These are phyloP conservation scores for Torymus aiolomorphi DNA, from an alignment of 2,888 invertebrate genomes.

Conservation along the genomic window DNA sequence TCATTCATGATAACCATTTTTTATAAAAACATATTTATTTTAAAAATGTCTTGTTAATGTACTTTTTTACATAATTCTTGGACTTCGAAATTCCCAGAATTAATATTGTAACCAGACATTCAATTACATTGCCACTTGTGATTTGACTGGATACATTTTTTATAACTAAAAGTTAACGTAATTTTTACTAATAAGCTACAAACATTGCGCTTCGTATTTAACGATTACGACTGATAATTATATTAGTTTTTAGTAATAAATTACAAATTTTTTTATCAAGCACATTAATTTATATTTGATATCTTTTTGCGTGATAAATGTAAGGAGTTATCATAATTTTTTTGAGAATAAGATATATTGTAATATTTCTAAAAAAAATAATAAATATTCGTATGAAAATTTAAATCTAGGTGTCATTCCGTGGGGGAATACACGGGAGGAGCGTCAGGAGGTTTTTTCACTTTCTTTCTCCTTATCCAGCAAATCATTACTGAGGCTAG, in stretches of 20 bases:
- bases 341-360: constrained; percentile 54
- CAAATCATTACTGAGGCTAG: constrained; percentile 51
- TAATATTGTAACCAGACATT: constrained; percentile 20
- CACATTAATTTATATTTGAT: constrained; percentile 52
- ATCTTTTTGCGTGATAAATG: constrained; percentile 49
- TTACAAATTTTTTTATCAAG: constrained; percentile 46
- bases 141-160: constrained; percentile 48
- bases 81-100: constrained; percentile 23
- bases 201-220: constrained; percentile 35
- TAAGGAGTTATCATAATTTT: constrained; percentile 48
- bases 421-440: constrained; percentile 2
- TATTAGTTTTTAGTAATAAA: constrained; percentile 39
- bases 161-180: constrained; percentile 36
- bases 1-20: constrained; percentile 51
- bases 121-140: constrained; percentile 14
- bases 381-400: constrained; percentile 54
- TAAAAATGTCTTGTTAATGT: constrained; percentile 38
- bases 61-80: constrained; percentile 46
- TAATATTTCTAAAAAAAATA: constrained; percentile 53
- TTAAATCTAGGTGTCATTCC: constrained; percentile 22
- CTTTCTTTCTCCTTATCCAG: constrained; percentile 40
- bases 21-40: constrained; percentile 52
- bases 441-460: constrained; percentile 15
- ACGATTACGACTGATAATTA: constrained; percentile 49
- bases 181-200: constrained; percentile 33